Conservation (phyloP, 1,140 invertebrate genomes). For the Brachionus plicatilis region DNA sequence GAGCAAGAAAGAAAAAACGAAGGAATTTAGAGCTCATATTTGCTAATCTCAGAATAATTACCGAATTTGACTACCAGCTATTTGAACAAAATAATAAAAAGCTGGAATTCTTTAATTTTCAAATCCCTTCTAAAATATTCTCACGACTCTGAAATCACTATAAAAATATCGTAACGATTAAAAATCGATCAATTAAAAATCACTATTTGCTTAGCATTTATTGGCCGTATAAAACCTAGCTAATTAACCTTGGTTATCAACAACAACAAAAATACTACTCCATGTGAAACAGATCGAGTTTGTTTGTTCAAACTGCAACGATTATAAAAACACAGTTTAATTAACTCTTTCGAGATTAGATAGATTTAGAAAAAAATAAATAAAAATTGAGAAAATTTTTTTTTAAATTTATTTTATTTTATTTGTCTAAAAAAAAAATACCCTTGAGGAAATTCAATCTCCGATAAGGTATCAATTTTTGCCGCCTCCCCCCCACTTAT, state of each 20-base stretch:
- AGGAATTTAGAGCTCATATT: not conserved
- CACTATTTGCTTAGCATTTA: not conserved
- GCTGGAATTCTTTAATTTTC: not conserved
- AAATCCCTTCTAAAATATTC: constrained; percentile 12
- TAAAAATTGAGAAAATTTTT: not conserved
- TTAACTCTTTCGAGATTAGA: not conserved
- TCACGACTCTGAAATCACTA: not conserved
- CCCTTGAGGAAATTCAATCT: not conserved
- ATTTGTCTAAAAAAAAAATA: not conserved
- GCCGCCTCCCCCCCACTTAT: not conserved
- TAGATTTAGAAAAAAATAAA: not conserved
- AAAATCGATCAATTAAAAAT: not conserved
- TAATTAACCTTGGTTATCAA: not conserved
- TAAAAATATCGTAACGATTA: not conserved
- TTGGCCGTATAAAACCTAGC: not conserved
- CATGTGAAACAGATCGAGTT: not conserved
- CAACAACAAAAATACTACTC: not conserved
- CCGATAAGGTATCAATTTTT: not conserved
- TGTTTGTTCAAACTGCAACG: not conserved
- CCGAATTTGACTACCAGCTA: not conserved
- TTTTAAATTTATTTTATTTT: too few relatives aligned
- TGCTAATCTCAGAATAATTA: not conserved
- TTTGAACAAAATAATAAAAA: not conserved
- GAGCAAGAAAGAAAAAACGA: not conserved
- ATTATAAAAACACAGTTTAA: not conserved